Percentiles rank a stretch among this genome's conserved stretches.
phyloP scores from a whole-genome alignment of 2,888 invertebrate species.

The Melanostoma scalare region DNA sequence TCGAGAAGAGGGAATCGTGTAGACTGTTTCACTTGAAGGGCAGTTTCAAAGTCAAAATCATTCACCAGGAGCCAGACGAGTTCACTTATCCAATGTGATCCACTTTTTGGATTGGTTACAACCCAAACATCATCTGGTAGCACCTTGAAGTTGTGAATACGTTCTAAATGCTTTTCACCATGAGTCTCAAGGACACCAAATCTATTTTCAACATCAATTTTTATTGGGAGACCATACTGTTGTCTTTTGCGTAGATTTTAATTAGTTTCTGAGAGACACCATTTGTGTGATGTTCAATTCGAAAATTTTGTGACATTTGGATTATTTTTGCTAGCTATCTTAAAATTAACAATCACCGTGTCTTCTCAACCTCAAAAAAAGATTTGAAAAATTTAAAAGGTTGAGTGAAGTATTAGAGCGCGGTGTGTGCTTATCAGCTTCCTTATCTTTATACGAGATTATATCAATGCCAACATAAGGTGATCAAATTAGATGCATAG shows the following conservation, averaged over 20 bases:
- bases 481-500: too few relatives aligned
- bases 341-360: too few relatives aligned
- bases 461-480: too few relatives aligned
- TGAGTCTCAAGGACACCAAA: neutral
- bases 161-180: neutral
- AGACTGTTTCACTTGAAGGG: neutral
- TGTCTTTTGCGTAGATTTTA: slow-evolving; percentile 1
- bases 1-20: neutral
- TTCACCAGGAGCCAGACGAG: slow-evolving; percentile 5
- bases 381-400: too few relatives aligned
- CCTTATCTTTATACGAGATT: too few relatives aligned
- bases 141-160: slow-evolving; percentile 3
- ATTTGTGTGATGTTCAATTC: neutral
- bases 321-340: too few relatives aligned
- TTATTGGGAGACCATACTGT: neutral
- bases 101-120: neutral
- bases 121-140: neutral
- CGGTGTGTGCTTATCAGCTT: too few relatives aligned
- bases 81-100: slow-evolving; percentile 3
- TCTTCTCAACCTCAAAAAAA: too few relatives aligned
- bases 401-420: too few relatives aligned
- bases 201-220: neutral
- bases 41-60: neutral
- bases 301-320: neutral
- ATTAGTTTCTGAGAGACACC: neutral